Conservation (phyloP, 2,888 invertebrate species). For the Chymomyza caudatula region DNA sequence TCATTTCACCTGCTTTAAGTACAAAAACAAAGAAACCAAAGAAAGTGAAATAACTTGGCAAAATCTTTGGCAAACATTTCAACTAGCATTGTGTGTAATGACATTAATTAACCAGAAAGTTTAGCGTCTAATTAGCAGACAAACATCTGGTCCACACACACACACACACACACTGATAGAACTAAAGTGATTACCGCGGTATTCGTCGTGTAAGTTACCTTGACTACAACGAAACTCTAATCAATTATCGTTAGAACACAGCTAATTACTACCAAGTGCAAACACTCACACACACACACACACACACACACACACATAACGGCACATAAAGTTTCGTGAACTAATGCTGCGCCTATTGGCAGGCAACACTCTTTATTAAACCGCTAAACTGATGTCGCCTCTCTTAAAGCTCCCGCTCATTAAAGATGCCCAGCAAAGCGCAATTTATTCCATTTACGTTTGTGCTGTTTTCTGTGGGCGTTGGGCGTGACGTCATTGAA, state of each 20-base stretch:
- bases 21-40: neutral
- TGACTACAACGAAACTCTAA: conserved; percentile 30
- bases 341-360: neutral
- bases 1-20: neutral
- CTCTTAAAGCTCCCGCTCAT: neutral
- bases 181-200: conserved; percentile 23
- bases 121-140: conserved; percentile 58
- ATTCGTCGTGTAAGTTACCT: conserved; percentile 10
- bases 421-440: neutral
- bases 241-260: conserved; percentile 37
- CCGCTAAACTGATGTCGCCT: neutral
- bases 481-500: neutral
- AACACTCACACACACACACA: neutral
- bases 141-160: conserved; percentile 24
- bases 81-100: conserved; percentile 37
- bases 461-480: conserved; percentile 12
- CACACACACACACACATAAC: neutral
- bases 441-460: conserved; percentile 11
- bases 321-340: neutral
- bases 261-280: neutral
- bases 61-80: neutral
- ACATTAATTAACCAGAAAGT: conserved; percentile 67
- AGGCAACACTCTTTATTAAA: neutral
- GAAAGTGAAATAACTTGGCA: neutral
- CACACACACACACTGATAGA: conserved; percentile 19